Evolutionary conservation across 2,888 invertebrate genomes (phyloP).

Genomic region (Lomographa bimaculata): DNA sequence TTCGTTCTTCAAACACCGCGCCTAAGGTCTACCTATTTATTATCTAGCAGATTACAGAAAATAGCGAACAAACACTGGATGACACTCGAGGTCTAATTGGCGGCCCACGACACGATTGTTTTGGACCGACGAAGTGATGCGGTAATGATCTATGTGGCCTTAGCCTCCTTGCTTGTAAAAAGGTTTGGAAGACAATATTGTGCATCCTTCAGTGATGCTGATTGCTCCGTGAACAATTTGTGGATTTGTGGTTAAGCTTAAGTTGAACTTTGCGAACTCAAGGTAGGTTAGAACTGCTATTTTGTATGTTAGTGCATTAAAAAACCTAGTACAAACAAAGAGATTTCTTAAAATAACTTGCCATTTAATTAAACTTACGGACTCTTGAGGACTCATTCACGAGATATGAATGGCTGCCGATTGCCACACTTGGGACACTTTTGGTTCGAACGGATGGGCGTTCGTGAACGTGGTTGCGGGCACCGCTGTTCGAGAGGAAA

Average conservation of each 20-base stretch:
- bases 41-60: conserved; percentile 26
- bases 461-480: too few relatives aligned
- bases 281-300: too few relatives aligned
- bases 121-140: conserved; percentile 50
- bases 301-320: too few relatives aligned
- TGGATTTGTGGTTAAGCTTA: conserved; percentile 17
- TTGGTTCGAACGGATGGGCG: too few relatives aligned
- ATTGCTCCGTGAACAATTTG: conserved; percentile 17
- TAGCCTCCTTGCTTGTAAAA: conserved; percentile 53
- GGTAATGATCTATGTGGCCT: conserved; percentile 61
- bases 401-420: too few relatives aligned
- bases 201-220: conserved; percentile 16
- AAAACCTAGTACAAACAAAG: too few relatives aligned
- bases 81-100: conserved; percentile 58
- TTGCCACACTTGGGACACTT: too few relatives aligned
- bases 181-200: conserved; percentile 32
- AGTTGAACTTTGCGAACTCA: neutral
- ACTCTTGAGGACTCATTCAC: too few relatives aligned
- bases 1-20: too few relatives aligned
- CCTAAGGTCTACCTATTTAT: conserved; percentile 5
- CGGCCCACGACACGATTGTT: conserved; percentile 67
- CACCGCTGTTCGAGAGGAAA: too few relatives aligned
- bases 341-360: too few relatives aligned
- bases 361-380: too few relatives aligned
- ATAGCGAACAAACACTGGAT: conserved; percentile 17